Evolutionary conservation across 2,888 invertebrate species (phyloP), one percentile per base, ranked within the genome.

Genomic region (Phragmatobia fuliginosa): DNA sequence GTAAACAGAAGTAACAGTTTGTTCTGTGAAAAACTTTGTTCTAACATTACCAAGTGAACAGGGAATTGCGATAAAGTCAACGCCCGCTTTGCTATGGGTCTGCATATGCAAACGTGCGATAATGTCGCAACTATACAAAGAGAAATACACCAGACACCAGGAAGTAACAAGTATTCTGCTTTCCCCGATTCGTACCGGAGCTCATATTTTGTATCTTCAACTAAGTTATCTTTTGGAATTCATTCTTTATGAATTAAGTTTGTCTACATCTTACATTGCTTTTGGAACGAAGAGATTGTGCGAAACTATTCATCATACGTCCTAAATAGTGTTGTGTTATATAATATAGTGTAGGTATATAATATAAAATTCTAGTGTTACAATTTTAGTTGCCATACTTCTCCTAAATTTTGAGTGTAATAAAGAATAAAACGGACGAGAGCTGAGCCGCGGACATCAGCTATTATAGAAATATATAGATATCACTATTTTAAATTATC

Each of bases 71-170:
- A 89, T 90, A 90, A 88, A 90, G 88, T 86, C 84, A 73, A 72
- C 77, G 76, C 81, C 71, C 78, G 82, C 77, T 79, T 81, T 78
- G 84, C 83, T 83, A 82, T 81, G 83, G 78, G 74, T 70, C 82
- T 84, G 84, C 84, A 87, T 84, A 87, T 88, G 87, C 88, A 86
- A 82, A 84, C 85, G 82, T 79, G 83, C 80, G 90, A 89, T 90
- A 90, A 84, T 75, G 83, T 84, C 78, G 76, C 77, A 72, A 78
- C 80, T 78, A 76, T 77, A 85, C 85, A 83, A 86, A 85, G 86
- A 86, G 87, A 88, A 87, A 88, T 87, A 85, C 85, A 82, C 77
- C 80, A 80, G 80, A 81, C 84, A 82, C 71, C 74, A 77, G 81
- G 75, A 79, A 79, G 74, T 80, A 81, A 52, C 52, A 32, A 79